These are phyloP conservation scores for Uria aalge DNA, from an alignment of 2,113 vertebrate species.

Conservation along the genomic window DNA sequence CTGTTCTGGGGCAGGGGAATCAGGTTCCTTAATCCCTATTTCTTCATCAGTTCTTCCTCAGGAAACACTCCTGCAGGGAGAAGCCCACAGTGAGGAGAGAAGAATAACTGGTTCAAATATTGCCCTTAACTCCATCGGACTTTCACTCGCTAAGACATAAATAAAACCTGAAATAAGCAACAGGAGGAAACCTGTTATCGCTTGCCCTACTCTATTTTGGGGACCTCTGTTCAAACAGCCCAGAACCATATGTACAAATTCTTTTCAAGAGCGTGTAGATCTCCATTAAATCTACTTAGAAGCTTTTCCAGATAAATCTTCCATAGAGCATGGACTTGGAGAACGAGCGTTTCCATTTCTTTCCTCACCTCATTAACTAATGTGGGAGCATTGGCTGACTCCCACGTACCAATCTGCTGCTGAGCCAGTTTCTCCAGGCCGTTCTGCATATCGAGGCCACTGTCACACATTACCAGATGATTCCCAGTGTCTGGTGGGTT, in stretches of 20 bases:
- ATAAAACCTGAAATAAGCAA: background rate
- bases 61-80: background rate
- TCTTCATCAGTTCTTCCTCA: background rate
- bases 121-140: background rate
- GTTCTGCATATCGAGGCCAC: background rate
- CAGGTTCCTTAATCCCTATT: background rate
- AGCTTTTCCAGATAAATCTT: constrained; percentile 17
- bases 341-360: background rate
- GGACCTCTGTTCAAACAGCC: background rate
- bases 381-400: background rate
- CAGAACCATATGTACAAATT: background rate
- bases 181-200: background rate
- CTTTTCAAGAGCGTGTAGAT: background rate
- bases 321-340: background rate
- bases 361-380: constrained; percentile 31
- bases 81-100: fast-evolving
- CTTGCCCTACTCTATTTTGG: background rate
- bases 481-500: background rate
- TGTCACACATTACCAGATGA: background rate
- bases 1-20: background rate
- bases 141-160: background rate
- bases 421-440: background rate
- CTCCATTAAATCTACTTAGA: background rate
- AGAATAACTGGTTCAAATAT: background rate
- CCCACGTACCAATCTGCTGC: background rate